phyloP scores from a whole-genome alignment of 2,797 vertebrate genomes.

The Coluber constrictor region DNA sequence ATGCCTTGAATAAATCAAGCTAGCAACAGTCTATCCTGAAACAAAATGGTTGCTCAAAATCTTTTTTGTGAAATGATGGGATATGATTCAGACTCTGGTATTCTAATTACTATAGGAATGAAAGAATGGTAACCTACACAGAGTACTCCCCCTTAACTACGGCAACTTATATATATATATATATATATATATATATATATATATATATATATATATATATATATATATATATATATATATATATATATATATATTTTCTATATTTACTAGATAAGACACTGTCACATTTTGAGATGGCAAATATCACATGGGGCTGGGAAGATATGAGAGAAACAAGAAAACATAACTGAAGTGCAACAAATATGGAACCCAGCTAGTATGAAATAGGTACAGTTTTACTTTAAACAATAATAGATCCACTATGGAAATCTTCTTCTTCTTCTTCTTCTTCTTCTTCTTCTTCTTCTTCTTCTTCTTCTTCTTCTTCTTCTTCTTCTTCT shows the following conservation, averaged over 20 bases:
- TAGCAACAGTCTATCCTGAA: slow-evolving; percentile 22
- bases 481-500: no score
- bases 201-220: no score
- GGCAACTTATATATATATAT: no score
- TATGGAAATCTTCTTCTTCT: background rate
- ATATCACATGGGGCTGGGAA: no score
- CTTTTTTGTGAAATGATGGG: background rate
- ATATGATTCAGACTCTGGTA: background rate
- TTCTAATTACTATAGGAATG: background rate
- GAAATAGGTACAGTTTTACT: background rate
- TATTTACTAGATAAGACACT: no score
- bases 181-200: no score
- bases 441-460: no score
- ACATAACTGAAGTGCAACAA: background rate
- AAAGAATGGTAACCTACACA: no score
- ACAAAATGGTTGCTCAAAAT: slow-evolving; percentile 12
- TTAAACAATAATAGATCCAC: background rate
- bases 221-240: no score
- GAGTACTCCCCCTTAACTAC: no score
- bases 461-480: no score
- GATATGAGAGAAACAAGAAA: background rate
- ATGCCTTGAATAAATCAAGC: background rate
- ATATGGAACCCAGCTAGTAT: background rate
- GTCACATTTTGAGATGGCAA: background rate
- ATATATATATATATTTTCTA: no score